These are phyloP conservation scores for Cavia aperea DNA, from an alignment of 2,113 vertebrate genomes.

Conservation along the genomic window DNA sequence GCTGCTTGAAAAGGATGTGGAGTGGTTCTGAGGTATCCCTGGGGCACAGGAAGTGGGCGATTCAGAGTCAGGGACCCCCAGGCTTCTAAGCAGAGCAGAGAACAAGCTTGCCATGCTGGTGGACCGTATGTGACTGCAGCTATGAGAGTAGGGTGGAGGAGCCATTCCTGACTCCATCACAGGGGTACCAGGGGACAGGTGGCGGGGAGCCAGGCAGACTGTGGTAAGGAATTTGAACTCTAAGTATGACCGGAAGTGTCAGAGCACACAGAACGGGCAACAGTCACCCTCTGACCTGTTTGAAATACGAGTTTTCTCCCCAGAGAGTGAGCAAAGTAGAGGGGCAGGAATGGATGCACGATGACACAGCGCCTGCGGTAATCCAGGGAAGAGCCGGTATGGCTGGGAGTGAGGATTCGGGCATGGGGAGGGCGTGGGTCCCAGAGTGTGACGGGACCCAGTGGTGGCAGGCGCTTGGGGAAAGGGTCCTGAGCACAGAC, in stretches of 20 bases:
- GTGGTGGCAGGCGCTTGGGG: neutral
- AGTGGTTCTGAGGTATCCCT: neutral
- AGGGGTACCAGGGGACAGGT: neutral
- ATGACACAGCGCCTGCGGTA: neutral
- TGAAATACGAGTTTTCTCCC: neutral
- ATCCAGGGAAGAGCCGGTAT: neutral
- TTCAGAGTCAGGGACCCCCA: slow-evolving; percentile 6
- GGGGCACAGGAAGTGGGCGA: neutral
- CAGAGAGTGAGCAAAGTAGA: neutral
- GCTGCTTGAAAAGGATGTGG: neutral
- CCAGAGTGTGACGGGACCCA: neutral
- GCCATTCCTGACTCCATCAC: neutral
- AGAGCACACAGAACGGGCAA: neutral
- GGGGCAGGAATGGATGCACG: neutral
- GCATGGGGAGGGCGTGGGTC: no score
- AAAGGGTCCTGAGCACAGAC: neutral
- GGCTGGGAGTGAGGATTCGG: neutral
- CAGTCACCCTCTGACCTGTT: neutral
- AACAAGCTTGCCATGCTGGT: neutral
- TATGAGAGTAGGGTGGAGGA: neutral
- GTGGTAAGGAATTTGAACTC: neutral
- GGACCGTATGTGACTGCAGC: slow-evolving; percentile 21
- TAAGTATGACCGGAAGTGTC: neutral
- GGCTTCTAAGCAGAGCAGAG: neutral
- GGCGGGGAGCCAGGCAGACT: neutral